phyloP scores from a whole-genome alignment of 2,888 invertebrate species.

The Ichneumon xanthorius region DNA sequence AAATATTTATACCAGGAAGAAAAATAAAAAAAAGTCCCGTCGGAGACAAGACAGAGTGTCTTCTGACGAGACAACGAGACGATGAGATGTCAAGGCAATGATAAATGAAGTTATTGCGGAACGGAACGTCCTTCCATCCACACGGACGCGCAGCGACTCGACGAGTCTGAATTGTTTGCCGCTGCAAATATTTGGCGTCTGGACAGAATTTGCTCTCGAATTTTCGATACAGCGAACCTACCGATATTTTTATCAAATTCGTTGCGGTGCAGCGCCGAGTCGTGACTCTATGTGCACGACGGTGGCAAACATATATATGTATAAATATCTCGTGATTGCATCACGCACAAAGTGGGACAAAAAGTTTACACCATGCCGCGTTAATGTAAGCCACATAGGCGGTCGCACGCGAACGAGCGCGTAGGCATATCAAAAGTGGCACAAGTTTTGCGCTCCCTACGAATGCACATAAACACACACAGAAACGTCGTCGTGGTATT shows the following conservation, averaged over 20 bases:
- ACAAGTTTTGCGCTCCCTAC: conserved; percentile 26
- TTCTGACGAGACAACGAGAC: not conserved
- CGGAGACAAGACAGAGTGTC: too few species aligned
- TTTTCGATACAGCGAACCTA: conserved; percentile 1
- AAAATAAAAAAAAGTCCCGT: not conserved
- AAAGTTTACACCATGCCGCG: conserved; percentile 32
- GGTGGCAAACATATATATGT: conserved; percentile 19
- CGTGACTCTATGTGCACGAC: conserved; percentile 19
- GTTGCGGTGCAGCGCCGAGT: not conserved
- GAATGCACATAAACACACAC: conserved; percentile 10
- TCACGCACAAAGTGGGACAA: conserved; percentile 60
- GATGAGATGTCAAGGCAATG: not conserved
- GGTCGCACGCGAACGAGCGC: not conserved
- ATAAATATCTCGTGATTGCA: conserved; percentile 40
- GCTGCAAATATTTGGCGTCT: conserved; percentile 39
- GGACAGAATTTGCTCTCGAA: not conserved
- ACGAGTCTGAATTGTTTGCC: not conserved
- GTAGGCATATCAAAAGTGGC: conserved; percentile 54
- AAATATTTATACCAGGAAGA: not conserved
- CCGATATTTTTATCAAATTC: conserved; percentile 12
- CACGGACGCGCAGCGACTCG: not conserved
- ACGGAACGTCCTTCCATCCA: conserved; percentile 23
- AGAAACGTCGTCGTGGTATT: not conserved
- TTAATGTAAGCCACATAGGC: conserved; percentile 12
- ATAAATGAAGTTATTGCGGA: not conserved